Percentiles rank a stretch among this genome's conserved stretches.
These are phyloP conservation scores for Drosophila persimilis DNA, from an alignment of 1,140 invertebrate species.

Conservation along the genomic window DNA sequence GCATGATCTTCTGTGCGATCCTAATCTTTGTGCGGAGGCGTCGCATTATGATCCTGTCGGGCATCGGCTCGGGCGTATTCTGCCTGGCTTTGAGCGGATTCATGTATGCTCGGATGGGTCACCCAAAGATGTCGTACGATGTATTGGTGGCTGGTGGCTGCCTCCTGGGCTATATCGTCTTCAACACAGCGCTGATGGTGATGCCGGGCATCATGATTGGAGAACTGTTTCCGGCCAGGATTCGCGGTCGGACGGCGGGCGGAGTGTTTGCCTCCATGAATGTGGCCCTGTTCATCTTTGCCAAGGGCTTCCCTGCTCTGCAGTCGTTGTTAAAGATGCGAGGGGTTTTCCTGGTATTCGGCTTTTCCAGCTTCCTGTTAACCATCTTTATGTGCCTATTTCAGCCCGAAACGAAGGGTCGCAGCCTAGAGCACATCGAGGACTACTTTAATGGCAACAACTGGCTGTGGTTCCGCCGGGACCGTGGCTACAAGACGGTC, in stretches of 20 bases:
- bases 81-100: slow-evolving; percentile 85
- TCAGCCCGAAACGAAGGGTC: slow-evolving; percentile 93
- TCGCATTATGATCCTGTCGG: slow-evolving; percentile 86
- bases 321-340: slow-evolving; percentile 85
- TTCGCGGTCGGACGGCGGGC: slow-evolving; percentile 87
- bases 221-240: slow-evolving; percentile 88
- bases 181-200: slow-evolving; percentile 89
- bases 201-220: slow-evolving; percentile 89
- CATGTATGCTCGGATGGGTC: slow-evolving; percentile 82
- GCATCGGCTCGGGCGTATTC: slow-evolving; percentile 86
- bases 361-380: slow-evolving; percentile 86
- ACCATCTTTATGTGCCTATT: slow-evolving; percentile 88
- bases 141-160: slow-evolving; percentile 84
- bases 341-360: slow-evolving; percentile 89
- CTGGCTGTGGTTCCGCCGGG: slow-evolving; percentile 85
- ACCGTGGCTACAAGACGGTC: slow-evolving; percentile 71
- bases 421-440: slow-evolving; percentile 90
- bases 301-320: slow-evolving; percentile 88
- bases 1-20: slow-evolving; percentile 86
- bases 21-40: slow-evolving; percentile 86
- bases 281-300: slow-evolving; percentile 87
- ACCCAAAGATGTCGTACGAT: slow-evolving; percentile 78
- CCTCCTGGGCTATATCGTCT: slow-evolving; percentile 87
- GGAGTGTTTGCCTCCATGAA: slow-evolving; percentile 89
- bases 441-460: slow-evolving; percentile 89